These are phyloP conservation scores for Lutjanus erythropterus DNA, from an alignment of 2,113 vertebrate species.

Conservation along the genomic window DNA sequence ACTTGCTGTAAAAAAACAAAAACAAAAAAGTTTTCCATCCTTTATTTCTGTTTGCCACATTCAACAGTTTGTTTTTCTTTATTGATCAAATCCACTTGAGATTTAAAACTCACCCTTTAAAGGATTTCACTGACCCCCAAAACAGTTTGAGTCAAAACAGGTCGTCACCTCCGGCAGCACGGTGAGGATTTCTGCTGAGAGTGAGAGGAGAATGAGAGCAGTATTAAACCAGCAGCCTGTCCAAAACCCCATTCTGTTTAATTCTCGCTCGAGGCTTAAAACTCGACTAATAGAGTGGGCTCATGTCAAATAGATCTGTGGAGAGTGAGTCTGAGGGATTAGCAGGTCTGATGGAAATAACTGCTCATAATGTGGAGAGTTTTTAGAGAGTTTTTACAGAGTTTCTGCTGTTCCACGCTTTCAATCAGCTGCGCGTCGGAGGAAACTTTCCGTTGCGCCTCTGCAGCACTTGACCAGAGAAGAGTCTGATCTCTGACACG, in stretches of 20 bases:
- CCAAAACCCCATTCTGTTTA: slow-evolving; percentile 29
- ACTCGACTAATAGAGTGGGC: slow-evolving; percentile 40
- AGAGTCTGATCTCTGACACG: slow-evolving; percentile 30
- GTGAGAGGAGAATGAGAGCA: slow-evolving; percentile 4
- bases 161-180: slow-evolving; percentile 3
- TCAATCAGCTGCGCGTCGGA: not conserved
- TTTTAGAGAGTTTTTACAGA: not conserved
- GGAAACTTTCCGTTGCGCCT: slow-evolving; percentile 12
- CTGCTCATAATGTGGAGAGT: not conserved
- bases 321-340: slow-evolving; percentile 40
- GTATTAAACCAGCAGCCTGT: slow-evolving; percentile 13
- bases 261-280: slow-evolving; percentile 54
- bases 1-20: not conserved
- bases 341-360: slow-evolving; percentile 27
- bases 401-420: not conserved
- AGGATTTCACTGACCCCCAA: slow-evolving; percentile 7
- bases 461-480: not conserved
- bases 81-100: slow-evolving; percentile 10
- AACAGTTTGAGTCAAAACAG: slow-evolving; percentile 11
- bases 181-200: slow-evolving; percentile 1
- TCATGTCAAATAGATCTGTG: slow-evolving; percentile 41
- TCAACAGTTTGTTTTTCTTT: not conserved
- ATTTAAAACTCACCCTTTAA: slow-evolving; percentile 12
- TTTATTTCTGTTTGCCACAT: slow-evolving; percentile 8
- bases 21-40: too few species aligned